Evolutionary conservation across 2,113 vertebrate species (phyloP), one percentile per base, ranked within the genome.

Genomic region (Nestor notabilis): DNA sequence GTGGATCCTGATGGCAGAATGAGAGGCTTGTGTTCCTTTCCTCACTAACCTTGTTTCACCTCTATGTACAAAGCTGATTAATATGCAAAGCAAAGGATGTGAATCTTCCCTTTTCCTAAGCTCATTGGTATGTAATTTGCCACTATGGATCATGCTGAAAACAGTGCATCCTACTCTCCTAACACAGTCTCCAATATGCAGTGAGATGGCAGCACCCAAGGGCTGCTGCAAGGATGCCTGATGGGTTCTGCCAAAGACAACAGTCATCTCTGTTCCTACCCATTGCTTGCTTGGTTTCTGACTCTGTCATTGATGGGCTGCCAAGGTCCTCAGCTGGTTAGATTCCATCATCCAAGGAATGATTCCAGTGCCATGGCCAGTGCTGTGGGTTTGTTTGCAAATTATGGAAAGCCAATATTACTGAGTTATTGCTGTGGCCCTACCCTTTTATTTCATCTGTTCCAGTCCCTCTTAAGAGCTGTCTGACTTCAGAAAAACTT

Each of bases 91-190:
- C 43, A 74, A 84, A 60, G 20, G 21, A 24, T 23, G 31, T 8
- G 7, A 41, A 25, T 33, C 6, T 80, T 18, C 44, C 21, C 14
- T 71, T 21, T 9, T 27, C 20, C 64, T 46, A 63, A 63, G 72
- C 33, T 81, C 23, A 0, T 0, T 47, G 55, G 29, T 8, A 3
- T n/a, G 52, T 69, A 11, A 52, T 41, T 60, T 53, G 33, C 17
- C 14, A 1, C 4, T 5, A 33, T 10, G 39, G 55, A 5, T 60
- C 19, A 2, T 23, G 3, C 8, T 47, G 43, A 20, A 29, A 55
- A 14, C 39, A 28, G 29, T 2, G 27, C 49, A 39, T 19, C 21
- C 46, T 33, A 1, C 14, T 33, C 31, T 58, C 15, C 61, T 52
- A 8, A 24, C 56, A 11, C 35, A 41, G 5, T 1, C 39, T 37